phyloP scores from a whole-genome alignment of 2,113 vertebrate genomes.

The Stercorarius parasiticus region DNA sequence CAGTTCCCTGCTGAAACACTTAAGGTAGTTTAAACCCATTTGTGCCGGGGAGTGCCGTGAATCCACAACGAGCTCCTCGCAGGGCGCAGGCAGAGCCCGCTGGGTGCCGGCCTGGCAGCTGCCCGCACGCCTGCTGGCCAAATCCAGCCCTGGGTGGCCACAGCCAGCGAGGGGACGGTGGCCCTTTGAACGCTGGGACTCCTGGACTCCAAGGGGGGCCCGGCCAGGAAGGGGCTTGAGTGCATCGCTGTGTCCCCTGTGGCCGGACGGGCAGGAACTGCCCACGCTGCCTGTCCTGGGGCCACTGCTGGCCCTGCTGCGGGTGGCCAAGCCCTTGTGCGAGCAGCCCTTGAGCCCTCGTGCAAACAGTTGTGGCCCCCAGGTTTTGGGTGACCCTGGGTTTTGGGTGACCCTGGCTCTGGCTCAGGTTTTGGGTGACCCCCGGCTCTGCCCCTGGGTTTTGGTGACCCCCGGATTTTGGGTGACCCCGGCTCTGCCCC shows the following conservation, averaged over 20 bases:
- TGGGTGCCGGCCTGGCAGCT: background rate
- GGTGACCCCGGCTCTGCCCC: too few relatives aligned
- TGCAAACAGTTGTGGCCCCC: background rate
- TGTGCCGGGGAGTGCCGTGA: constrained; percentile 47
- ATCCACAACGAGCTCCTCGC: constrained; percentile 47
- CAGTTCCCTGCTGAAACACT: constrained; percentile 67
- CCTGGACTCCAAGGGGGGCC: rapidly evolving
- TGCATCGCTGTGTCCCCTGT: rapidly evolving
- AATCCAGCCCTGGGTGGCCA: background rate
- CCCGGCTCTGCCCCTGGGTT: too few relatives aligned
- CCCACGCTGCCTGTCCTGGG: rapidly evolving
- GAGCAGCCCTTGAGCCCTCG: rapidly evolving
- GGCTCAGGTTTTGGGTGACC: background rate
- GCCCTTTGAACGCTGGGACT: background rate
- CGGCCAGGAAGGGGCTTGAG: rapidly evolving
- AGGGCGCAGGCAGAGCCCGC: background rate
- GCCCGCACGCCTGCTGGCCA: background rate
- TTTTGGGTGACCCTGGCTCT: too few relatives aligned
- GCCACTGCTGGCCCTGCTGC: background rate
- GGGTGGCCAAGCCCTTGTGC: background rate
- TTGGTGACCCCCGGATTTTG: too few relatives aligned
- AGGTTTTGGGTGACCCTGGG: too few relatives aligned
- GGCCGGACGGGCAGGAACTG: rapidly evolving
- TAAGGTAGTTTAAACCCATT: constrained; percentile 69
- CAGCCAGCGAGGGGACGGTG: rapidly evolving